Evolutionary conservation across 2,888 invertebrate species (phyloP).

Genomic region (Netelia virgata): DNA sequence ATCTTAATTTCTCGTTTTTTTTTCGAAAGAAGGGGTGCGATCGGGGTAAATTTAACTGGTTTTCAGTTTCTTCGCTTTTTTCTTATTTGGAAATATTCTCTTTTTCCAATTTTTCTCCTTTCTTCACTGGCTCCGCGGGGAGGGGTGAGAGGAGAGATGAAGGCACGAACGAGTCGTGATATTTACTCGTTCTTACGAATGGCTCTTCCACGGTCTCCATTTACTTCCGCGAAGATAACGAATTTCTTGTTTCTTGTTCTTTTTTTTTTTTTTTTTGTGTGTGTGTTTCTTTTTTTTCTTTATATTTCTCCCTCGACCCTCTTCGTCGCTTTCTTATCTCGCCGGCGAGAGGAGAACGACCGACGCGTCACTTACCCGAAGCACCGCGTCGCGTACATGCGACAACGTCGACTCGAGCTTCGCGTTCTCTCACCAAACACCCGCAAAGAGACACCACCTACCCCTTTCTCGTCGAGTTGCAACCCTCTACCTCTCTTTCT

Average conservation of each 20-base stretch:
- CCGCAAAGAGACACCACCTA: conserved; percentile 15
- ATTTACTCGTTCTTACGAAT: conserved; percentile 14
- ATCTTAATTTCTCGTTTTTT: conserved; percentile 1
- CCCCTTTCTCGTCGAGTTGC: conserved; percentile 30
- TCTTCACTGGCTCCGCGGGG: background rate
- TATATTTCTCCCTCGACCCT: conserved; percentile 64
- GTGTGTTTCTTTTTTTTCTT: conserved; percentile 16
- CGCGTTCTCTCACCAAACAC: conserved; percentile 52
- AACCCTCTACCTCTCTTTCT: conserved; percentile 44
- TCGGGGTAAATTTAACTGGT: conserved; percentile 36
- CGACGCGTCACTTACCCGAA: conserved; percentile 52
- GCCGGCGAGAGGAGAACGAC: conserved; percentile 53
- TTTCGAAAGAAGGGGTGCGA: conserved; percentile 1
- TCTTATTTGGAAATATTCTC: conserved; percentile 12
- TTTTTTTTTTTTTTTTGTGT: conserved; percentile 3
- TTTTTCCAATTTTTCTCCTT: conserved; percentile 13
- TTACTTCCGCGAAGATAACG: conserved; percentile 39
- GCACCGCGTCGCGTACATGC: conserved; percentile 14
- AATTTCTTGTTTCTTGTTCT: conserved; percentile 30
- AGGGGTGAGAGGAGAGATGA: conserved; percentile 45
- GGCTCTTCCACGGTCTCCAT: conserved; percentile 35
- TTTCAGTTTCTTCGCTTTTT: conserved; percentile 38
- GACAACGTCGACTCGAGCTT: conserved; percentile 47
- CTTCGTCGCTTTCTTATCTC: conserved; percentile 65
- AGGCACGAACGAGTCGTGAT: conserved; percentile 53